Conservation (phyloP, 2,888 invertebrate species). For the Hirudinaria manillensis region DNA sequence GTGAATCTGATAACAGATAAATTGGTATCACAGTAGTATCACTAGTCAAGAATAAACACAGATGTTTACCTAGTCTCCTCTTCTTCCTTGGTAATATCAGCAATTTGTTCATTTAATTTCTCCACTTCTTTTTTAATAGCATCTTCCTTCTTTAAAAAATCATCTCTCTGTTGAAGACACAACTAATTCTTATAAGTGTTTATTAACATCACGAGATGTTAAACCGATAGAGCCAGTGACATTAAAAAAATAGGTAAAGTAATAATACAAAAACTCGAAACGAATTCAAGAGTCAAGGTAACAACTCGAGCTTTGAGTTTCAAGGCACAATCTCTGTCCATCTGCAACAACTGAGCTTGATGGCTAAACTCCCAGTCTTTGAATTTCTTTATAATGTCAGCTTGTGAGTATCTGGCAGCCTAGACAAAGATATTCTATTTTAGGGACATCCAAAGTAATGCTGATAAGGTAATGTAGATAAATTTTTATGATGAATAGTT, state of each 20-base stretch:
- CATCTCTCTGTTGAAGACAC: no score
- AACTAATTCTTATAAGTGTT: no score
- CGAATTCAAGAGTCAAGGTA: background rate
- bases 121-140: no score
- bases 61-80: no score
- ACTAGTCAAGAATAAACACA: no score
- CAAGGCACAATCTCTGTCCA: conserved; percentile 51
- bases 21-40: no score
- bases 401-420: conserved; percentile 51
- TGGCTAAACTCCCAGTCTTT: conserved; percentile 52
- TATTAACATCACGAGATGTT: no score
- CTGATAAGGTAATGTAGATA: background rate
- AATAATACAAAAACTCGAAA: background rate
- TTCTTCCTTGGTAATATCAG: no score
- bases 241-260: background rate
- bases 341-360: conserved; percentile 52
- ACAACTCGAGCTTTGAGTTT: conserved; percentile 43
- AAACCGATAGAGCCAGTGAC: no score
- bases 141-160: no score
- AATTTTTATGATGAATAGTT: background rate
- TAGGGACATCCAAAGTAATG: background rate
- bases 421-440: conserved; percentile 33
- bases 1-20: no score
- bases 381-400: conserved; percentile 50
- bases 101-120: no score